Base-by-base conservation (phyloP, 2,113 vertebrate genomes). In the Rhizomys pruinosus region DNA sequence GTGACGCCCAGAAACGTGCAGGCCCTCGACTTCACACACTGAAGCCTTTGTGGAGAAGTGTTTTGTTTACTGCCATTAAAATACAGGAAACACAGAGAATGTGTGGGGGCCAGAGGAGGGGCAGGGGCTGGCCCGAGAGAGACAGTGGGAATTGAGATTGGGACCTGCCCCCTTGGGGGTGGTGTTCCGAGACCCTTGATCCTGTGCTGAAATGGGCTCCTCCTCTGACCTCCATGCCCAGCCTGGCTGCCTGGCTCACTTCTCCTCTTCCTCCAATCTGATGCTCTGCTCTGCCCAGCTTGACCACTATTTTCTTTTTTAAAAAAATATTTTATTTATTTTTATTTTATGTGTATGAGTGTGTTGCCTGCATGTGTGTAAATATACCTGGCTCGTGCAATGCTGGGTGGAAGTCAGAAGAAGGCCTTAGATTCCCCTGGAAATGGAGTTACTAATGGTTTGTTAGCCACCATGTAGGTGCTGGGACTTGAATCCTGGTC, bases 1-100 rank as follows among this genome's bases (percentile, higher is more conserved):
- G 94, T 78, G 95, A 90, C 0, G 2, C 71, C 88, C 93, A 80
- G 87, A 84, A 87, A 5, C 1, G 0, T 0, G 12, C 90, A 63
- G 86, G 22, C 63, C 42, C 78, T 47, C 2, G 0, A 76, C 71
- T 72, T 23, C 34, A 32, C 92, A 96, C 87, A 68, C 92, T 66
- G 91, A 0, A 13, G 80, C 63, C 92, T 95, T 87, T 96, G 90
- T 95, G 93, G 87, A 8, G 17, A 11, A 19, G 6, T 5, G 76
- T 87, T 94, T 69, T 84, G 84, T 93, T 95, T 81, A 93, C 23
- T 20, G 39, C 44, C 37, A 20, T 91, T 93, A 91, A 95, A 85
- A 86, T 0, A 23, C 71, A 81, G 86, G 64, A 37, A 66, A 44
- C 63, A 61, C 80, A 72, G 77, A 22, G 42, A 55, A 57, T 5